These are phyloP conservation scores for Drosophila multiciliata DNA, from an alignment of 2,888 invertebrate species.

Conservation along the genomic window DNA sequence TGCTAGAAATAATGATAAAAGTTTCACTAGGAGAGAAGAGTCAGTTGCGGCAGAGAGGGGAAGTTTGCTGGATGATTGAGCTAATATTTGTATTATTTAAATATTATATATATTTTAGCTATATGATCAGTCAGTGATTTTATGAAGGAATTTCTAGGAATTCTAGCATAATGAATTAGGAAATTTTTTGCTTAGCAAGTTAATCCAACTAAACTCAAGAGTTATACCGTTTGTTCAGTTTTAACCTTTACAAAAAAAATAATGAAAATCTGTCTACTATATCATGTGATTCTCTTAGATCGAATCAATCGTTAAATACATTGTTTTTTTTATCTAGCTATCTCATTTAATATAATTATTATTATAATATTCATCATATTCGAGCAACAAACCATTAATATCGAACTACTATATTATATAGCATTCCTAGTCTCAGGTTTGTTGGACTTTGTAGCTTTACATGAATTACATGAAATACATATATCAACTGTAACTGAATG, in stretches of 20 bases:
- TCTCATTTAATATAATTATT: background rate
- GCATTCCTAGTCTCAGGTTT: background rate
- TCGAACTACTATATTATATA: background rate
- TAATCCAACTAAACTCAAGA: no score
- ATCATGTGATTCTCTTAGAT: background rate
- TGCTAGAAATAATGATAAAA: constrained; percentile 6
- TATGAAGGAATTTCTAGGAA: background rate
- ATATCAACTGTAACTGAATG: background rate
- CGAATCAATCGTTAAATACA: background rate
- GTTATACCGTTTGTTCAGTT: no score
- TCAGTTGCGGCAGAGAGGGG: background rate
- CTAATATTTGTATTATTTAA: background rate
- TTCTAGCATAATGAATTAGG: no score
- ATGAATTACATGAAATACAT: background rate
- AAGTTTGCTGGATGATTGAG: background rate
- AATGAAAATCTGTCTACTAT: background rate
- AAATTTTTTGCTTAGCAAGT: no score
- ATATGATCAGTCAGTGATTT: background rate
- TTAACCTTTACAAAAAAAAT: background rate
- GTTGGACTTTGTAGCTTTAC: background rate
- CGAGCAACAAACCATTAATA: background rate
- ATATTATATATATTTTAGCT: background rate
- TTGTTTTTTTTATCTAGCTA: background rate
- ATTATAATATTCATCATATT: background rate
- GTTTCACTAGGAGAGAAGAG: background rate